Evolutionary conservation across 2,888 invertebrate species (phyloP), one percentile per base, ranked within the genome.

Genomic region (Limnephilus auricula): DNA sequence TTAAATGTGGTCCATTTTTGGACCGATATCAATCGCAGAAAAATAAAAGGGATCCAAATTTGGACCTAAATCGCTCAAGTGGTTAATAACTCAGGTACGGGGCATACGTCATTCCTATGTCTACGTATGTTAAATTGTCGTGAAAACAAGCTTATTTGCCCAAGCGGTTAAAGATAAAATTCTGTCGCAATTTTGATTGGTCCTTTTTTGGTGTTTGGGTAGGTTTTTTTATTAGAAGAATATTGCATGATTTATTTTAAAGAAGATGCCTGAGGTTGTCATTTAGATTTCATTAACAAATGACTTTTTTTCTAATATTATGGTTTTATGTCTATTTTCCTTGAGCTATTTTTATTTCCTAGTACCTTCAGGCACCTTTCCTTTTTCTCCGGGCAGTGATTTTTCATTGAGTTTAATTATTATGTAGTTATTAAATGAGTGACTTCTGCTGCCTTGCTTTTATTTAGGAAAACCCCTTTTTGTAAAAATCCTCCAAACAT

Each of bases 131-230:
- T n/a, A n/a, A n/a, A n/a, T n/a, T n/a, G n/a, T n/a, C n/a, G n/a
- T n/a, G n/a, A n/a, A n/a, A n/a, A n/a, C n/a, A n/a, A n/a, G n/a
- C n/a, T n/a, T n/a, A n/a, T n/a, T n/a, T n/a, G n/a, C n/a, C n/a
- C n/a, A n/a, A n/a, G n/a, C n/a, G n/a, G n/a, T n/a, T n/a, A n/a
- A n/a, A n/a, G n/a, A 40, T n/a, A 65, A 2, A 82, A 82, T 25
- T 37, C 34, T 82, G 34, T 34, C 15, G 34, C 34, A 25, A 82
- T 82, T 82, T 82, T 32, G 82, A 34, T 82, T 82, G 82, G 25
- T 82, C 34, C 34, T 34, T 82, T 34, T 82, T 82, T 82, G 82
- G 82, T 82, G 34, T 82, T 82, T 82, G 82, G 82, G 34, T 82
- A 82, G 82, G 32, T 82, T 82, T 82, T n/a, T 82, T n/a, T 80